These are phyloP conservation scores for Nomada fucata DNA, from an alignment of 2,888 invertebrate species.

Conservation along the genomic window DNA sequence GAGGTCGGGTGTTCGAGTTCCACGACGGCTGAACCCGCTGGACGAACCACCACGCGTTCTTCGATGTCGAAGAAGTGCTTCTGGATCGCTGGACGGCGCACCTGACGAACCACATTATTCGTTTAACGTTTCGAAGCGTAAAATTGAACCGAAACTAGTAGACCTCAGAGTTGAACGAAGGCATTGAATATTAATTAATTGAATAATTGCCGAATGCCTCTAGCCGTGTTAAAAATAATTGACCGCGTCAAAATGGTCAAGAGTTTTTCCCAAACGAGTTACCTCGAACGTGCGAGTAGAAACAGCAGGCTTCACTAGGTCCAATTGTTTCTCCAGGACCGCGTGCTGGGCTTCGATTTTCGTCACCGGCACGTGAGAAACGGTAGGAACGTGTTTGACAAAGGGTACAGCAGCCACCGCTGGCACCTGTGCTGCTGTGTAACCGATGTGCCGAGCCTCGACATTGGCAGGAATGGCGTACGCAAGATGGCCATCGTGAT, in stretches of 20 bases:
- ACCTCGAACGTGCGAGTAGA: constrained; percentile 86
- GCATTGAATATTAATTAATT: too few species aligned
- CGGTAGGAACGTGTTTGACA: constrained; percentile 83
- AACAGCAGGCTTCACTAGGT: constrained; percentile 86
- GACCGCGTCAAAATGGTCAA: too few species aligned
- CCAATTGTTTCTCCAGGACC: constrained; percentile 86
- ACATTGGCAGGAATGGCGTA: constrained; percentile 74
- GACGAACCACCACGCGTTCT: constrained; percentile 86
- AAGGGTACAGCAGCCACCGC: constrained; percentile 79
- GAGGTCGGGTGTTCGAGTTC: constrained; percentile 87
- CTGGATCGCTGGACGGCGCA: constrained; percentile 87
- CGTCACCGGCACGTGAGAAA: constrained; percentile 85
- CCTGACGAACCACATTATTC: constrained; percentile 69
- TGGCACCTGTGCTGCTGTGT: constrained; percentile 79
- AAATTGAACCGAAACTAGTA: not conserved
- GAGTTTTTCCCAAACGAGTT: not conserved
- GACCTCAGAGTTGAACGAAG: too few species aligned
- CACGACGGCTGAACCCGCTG: constrained; percentile 87
- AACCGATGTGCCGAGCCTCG: constrained; percentile 78
- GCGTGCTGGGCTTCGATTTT: constrained; percentile 85
- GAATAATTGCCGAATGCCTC: not conserved
- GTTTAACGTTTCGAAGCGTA: not conserved
- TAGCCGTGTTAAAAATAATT: not conserved
- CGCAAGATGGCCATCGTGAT: constrained; percentile 73
- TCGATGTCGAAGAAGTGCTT: constrained; percentile 88